Evolutionary conservation across 1,140 invertebrate genomes (phyloP), one percentile per base, ranked within the genome.

Genomic region (Drosophila tani): DNA sequence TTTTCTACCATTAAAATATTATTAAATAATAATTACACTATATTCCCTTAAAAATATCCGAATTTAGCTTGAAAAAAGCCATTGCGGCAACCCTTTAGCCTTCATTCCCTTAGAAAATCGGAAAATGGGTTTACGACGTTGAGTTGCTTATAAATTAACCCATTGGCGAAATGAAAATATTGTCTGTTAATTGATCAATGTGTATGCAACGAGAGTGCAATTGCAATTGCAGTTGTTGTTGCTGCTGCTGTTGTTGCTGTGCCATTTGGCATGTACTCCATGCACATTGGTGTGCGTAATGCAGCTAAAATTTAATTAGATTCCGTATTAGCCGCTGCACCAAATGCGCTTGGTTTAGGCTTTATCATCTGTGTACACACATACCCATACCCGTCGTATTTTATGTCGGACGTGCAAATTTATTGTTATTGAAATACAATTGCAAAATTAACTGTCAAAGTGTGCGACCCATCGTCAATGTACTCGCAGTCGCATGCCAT

Each of bases 341-440:
- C 80, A 81, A 88, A 81, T 84, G 84, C 64, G 50, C 63, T 73
- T 67, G 40, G 35, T 58, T 79, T 55, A 27, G 68, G 19, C 69
- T 40, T 59, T 78, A 66, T 75, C 70, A 75, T 29, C 59, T 29
- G 51, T 51, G 35, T 3, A 32, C 66, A 63, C 50, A 49, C 35
- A 60, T 29, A 15, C 27, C 43, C 60, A 56, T 32, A 35, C 64
- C 62, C 64, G 51, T 68, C 67, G 71, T 74, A 85, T 77, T 82
- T 91, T 77, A 81, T 85, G 85, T 84, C 76, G 65, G 71, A 78
- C 75, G 75, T 73, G 78, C 66, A 68, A 86, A 92, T 92, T 92
- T 92, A 92, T 92, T 82, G 91, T 79, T 92, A 92, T 92, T 91
- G 87, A 91, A 92, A 91, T 92, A 92, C 91, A 92, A 92, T 92